These are phyloP conservation scores for Echinometra lucunter DNA, from an alignment of 53 echinoderm and acorn worm species.

Conservation along the genomic window DNA sequence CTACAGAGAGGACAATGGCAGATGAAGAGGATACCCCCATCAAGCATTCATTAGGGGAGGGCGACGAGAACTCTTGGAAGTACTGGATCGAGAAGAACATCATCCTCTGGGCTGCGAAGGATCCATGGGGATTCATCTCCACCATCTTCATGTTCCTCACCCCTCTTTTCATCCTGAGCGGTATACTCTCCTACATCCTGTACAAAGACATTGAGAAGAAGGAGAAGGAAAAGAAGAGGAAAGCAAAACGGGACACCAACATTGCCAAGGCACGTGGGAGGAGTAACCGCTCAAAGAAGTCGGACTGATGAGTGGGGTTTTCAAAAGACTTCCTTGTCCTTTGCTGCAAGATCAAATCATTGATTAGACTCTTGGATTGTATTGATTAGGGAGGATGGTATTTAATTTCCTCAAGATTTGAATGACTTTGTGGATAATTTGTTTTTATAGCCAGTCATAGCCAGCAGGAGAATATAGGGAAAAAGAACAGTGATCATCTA, in stretches of 20 bases:
- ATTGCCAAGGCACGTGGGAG: constrained; percentile 86
- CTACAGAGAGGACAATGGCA: not conserved
- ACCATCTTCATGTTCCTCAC: constrained; percentile 90
- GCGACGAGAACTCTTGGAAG: constrained; percentile 81
- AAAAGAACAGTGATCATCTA: not conserved
- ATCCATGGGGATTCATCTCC: constrained; percentile 93
- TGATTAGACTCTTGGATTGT: not conserved
- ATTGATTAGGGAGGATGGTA: not conserved
- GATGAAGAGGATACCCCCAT: constrained; percentile 29
- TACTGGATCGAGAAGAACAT: constrained; percentile 95
- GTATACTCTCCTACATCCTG: constrained; percentile 89
- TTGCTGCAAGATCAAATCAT: not conserved
- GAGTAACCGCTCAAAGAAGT: constrained; percentile 81
- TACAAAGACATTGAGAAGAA: constrained; percentile 97
- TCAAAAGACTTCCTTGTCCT: not conserved
- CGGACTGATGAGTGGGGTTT: constrained; percentile 72
- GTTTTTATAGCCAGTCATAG: not conserved
- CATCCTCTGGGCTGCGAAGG: constrained; percentile 90
- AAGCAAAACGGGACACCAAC: constrained; percentile 93
- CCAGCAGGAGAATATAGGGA: not conserved
- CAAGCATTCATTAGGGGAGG: constrained; percentile 15
- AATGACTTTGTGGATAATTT: not conserved
- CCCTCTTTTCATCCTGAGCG: constrained; percentile 95
- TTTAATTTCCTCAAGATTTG: constrained; percentile 38
- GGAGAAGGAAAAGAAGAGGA: constrained; percentile 96